These are phyloP conservation scores for Toxotes chatareus DNA, from an alignment of 2,113 vertebrate species.

Conservation along the genomic window DNA sequence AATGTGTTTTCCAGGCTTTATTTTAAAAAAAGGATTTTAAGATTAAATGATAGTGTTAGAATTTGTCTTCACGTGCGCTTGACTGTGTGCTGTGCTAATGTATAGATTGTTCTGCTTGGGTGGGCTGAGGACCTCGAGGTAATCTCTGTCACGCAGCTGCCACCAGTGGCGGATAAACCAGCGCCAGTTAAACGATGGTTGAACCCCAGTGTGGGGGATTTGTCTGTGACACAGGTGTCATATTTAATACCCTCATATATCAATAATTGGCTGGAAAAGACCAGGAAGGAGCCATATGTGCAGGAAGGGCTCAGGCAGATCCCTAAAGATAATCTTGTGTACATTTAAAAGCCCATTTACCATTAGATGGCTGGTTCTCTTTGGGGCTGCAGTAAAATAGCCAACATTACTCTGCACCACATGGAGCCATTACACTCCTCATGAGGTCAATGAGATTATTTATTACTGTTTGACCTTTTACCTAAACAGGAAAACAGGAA, in stretches of 20 bases:
- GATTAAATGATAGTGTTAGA: conserved; percentile 10
- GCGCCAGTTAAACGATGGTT: conserved; percentile 79
- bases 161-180: conserved; percentile 76
- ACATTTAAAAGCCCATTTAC: conserved; percentile 76
- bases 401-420: conserved; percentile 39
- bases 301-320: conserved; percentile 66
- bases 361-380: conserved; percentile 38
- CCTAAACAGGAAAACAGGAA: conserved; percentile 39
- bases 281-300: conserved; percentile 73
- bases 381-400: conserved; percentile 43
- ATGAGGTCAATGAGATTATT: conserved; percentile 60
- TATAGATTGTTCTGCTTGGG: conserved; percentile 88
- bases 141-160: conserved; percentile 89
- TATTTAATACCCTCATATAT: conserved; percentile 88
- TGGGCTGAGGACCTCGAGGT: conserved; percentile 84
- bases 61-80: conserved; percentile 5
- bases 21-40: conserved; percentile 27
- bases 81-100: conserved; percentile 60
- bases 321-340: conserved; percentile 71
- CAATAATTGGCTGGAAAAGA: conserved; percentile 81
- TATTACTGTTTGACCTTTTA: conserved; percentile 67
- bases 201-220: conserved; percentile 72
- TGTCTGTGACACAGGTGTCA: conserved; percentile 87
- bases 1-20: background rate
- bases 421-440: conserved; percentile 13